Evolutionary conservation across 2,797 vertebrate species (phyloP).

Genomic region (Helostoma temminkii): DNA sequence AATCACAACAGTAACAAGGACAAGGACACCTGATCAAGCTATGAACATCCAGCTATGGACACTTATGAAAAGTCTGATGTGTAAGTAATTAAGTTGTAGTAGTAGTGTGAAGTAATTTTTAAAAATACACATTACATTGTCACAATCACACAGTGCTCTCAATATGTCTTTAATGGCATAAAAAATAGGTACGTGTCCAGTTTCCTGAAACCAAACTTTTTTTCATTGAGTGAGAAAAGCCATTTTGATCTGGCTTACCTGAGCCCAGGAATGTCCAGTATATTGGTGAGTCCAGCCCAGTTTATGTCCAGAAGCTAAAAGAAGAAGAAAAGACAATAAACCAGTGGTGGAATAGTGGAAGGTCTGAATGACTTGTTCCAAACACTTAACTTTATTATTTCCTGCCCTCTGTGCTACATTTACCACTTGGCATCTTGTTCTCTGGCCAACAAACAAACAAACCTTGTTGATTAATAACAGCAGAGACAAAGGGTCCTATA

Average conservation of each 20-base stretch:
- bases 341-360: background rate
- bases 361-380: slow-evolving; percentile 26
- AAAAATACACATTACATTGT: no score
- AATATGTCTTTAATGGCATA: background rate
- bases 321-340: slow-evolving; percentile 27
- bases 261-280: slow-evolving; percentile 96
- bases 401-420: slow-evolving; percentile 22
- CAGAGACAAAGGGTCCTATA: slow-evolving; percentile 1
- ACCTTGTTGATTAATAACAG: slow-evolving; percentile 32
- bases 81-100: no score
- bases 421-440: slow-evolving; percentile 12
- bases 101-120: no score
- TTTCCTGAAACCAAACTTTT: background rate
- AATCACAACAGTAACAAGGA: background rate
- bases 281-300: slow-evolving; percentile 97
- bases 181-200: background rate
- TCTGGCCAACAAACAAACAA: slow-evolving; percentile 32
- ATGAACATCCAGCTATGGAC: no score
- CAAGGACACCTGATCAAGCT: background rate
- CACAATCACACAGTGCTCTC: background rate
- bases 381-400: slow-evolving; percentile 42
- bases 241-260: slow-evolving; percentile 86
- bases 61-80: background rate
- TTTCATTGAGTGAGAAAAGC: slow-evolving; percentile 18
- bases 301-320: slow-evolving; percentile 94